phyloP scores from a whole-genome alignment of 2,113 vertebrate species.

The Illadopsis cleaveri region DNA sequence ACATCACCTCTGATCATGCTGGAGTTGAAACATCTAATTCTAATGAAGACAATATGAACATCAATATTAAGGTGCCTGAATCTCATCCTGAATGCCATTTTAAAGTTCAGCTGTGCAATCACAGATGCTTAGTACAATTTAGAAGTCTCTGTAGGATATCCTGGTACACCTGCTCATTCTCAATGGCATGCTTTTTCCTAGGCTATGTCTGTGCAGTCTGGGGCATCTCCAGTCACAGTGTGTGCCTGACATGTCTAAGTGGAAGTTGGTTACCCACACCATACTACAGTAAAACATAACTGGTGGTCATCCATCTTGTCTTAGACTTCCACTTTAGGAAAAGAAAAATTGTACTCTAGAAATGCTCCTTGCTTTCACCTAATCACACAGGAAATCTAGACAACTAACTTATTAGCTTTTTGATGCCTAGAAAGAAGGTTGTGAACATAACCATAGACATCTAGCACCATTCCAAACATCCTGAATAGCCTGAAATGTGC shows the following conservation, averaged over 20 bases:
- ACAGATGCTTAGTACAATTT: not conserved
- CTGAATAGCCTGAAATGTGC: not conserved
- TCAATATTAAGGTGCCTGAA: not conserved
- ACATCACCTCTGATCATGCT: not conserved
- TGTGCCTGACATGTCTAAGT: not conserved
- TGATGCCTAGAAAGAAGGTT: not conserved
- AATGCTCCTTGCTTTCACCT: not conserved
- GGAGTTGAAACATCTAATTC: not conserved
- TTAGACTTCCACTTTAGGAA: not conserved
- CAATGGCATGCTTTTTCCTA: not conserved
- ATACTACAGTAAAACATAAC: not conserved
- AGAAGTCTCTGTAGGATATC: not conserved
- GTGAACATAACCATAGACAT: not conserved
- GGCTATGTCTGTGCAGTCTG: not conserved
- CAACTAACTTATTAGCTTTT: not conserved
- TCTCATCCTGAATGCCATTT: not conserved
- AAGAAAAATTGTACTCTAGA: not conserved
- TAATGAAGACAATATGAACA: not conserved
- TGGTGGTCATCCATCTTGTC: not conserved
- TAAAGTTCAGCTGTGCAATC: not conserved
- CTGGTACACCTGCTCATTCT: not conserved
- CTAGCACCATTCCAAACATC: not conserved
- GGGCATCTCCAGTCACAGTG: not conserved
- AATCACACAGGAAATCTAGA: not conserved
- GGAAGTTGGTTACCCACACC: not conserved